Conservation (phyloP, 2,797 vertebrate genomes). For the Cygnus olor region DNA sequence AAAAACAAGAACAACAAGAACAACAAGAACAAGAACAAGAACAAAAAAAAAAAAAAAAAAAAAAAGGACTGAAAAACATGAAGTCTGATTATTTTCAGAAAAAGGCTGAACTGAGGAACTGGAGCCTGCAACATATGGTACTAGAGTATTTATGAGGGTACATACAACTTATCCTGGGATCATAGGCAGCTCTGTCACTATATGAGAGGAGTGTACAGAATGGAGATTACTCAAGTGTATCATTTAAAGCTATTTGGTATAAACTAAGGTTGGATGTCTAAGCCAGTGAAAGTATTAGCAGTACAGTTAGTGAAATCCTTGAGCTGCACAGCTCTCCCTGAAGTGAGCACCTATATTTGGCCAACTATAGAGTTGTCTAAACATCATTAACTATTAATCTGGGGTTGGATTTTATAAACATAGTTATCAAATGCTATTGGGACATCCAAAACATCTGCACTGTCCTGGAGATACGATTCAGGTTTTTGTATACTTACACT, state of each 20-base stretch:
- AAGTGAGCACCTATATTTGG: background rate
- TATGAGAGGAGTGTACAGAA: background rate
- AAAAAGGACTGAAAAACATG: background rate
- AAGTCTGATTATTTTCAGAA: background rate
- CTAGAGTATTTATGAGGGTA: background rate
- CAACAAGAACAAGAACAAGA: too few relatives aligned
- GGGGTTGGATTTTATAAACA: background rate
- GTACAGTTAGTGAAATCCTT: background rate
- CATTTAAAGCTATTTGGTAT: background rate
- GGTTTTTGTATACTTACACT: background rate
- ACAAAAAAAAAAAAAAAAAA: background rate
- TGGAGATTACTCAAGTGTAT: background rate
- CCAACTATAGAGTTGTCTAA: background rate
- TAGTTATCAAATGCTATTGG: background rate
- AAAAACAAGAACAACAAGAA: background rate
- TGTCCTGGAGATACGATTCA: background rate
- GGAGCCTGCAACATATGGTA: background rate
- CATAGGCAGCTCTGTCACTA: background rate
- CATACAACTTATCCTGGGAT: background rate
- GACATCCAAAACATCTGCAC: background rate
- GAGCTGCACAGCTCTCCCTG: background rate
- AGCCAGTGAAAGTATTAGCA: background rate
- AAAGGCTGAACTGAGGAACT: background rate
- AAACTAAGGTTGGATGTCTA: background rate
- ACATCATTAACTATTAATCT: background rate